phyloP scores from a whole-genome alignment of 1,140 invertebrate genomes.

The Lordiphosa mommai region DNA sequence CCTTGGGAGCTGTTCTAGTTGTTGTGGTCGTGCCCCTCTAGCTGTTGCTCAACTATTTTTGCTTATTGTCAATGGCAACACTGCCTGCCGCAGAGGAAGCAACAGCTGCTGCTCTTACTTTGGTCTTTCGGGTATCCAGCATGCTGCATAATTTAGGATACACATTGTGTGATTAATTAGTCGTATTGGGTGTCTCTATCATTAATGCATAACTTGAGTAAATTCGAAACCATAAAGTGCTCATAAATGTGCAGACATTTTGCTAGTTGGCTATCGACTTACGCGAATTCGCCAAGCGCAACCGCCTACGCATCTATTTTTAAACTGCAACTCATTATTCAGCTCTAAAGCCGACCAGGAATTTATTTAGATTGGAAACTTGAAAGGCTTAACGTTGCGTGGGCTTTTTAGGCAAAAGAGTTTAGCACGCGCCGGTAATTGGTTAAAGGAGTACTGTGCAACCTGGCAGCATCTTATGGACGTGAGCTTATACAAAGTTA shows the following conservation, averaged over 20 bases:
- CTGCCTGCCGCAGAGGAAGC: slow-evolving; percentile 19
- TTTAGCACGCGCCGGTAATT: slow-evolving; percentile 28
- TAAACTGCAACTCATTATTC: slow-evolving; percentile 15
- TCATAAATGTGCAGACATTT: slow-evolving; percentile 14
- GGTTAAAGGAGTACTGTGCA: slow-evolving; percentile 8
- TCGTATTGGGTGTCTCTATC: background rate
- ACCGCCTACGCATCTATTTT: slow-evolving; percentile 13
- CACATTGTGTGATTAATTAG: slow-evolving; percentile 52
- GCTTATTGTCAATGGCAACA: slow-evolving; percentile 13
- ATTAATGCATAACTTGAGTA: slow-evolving; percentile 37
- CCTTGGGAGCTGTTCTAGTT: background rate
- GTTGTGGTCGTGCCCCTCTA: background rate
- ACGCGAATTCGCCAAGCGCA: background rate
- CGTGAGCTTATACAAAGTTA: slow-evolving; percentile 37
- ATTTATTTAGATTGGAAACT: slow-evolving; percentile 24
- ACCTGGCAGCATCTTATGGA: slow-evolving; percentile 21
- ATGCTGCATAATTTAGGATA: slow-evolving; percentile 33
- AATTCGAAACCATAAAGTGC: slow-evolving; percentile 27
- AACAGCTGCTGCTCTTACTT: slow-evolving; percentile 54
- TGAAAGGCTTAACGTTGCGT: slow-evolving; percentile 2
- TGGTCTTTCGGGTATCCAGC: slow-evolving; percentile 14
- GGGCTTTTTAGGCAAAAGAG: no score
- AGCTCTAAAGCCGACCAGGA: background rate
- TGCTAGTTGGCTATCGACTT: no score
- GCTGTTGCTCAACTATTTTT: slow-evolving; percentile 30